Conservation (phyloP, 2,797 vertebrate species). For the Toxotes lorentzi region DNA sequence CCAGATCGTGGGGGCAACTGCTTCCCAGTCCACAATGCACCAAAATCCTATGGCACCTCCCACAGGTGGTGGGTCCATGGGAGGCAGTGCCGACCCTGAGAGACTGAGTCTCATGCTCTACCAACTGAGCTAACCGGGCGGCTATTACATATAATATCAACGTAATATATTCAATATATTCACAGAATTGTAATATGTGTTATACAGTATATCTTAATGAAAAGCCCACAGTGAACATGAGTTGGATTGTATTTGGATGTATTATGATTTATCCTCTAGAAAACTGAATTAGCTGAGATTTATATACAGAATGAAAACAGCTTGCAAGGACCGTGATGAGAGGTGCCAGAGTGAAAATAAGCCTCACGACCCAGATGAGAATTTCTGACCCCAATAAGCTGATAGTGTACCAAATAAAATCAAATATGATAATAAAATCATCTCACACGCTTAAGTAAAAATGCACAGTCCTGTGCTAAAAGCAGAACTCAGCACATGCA, state of each 20-base stretch:
- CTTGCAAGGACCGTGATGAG: background rate
- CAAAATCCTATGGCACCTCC: too few relatives aligned
- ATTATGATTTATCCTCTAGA: background rate
- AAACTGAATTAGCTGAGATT: background rate
- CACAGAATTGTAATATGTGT: background rate
- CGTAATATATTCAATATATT: background rate
- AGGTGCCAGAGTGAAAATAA: slow-evolving; percentile 6
- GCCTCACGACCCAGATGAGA: background rate
- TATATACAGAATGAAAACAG: background rate
- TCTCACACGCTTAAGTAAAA: background rate
- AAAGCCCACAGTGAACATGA: background rate
- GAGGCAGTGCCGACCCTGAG: too few relatives aligned
- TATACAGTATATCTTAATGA: background rate
- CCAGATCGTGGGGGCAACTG: too few relatives aligned
- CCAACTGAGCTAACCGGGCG: too few relatives aligned
- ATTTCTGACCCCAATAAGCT: slow-evolving; percentile 24
- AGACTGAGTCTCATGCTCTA: too few relatives aligned
- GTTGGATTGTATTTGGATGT: slow-evolving; percentile 2
- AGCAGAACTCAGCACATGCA: slow-evolving; percentile 27
- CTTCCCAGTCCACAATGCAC: too few relatives aligned
- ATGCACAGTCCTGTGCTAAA: background rate
- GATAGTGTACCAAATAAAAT: slow-evolving; percentile 3
- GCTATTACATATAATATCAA: too few relatives aligned
- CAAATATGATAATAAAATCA: background rate
- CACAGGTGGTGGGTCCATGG: too few relatives aligned